phyloP scores from a whole-genome alignment of 2,113 vertebrate species.

The Australoheros scitulus region DNA sequence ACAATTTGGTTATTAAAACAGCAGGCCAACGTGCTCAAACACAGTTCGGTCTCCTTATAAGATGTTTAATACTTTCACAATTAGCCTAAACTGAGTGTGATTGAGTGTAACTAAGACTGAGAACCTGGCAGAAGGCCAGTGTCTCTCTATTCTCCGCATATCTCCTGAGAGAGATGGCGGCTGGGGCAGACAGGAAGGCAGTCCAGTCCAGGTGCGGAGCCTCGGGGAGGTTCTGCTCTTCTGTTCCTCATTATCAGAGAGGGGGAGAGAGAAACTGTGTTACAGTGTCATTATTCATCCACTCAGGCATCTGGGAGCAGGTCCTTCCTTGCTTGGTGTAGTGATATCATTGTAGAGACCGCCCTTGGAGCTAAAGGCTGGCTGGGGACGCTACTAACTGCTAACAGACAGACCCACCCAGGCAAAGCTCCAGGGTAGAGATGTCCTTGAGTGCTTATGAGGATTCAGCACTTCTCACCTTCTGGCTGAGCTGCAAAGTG shows the following conservation, averaged over 20 bases:
- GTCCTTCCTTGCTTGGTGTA: conserved; percentile 63
- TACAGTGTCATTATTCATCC: conserved; percentile 75
- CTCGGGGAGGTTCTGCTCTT: conserved; percentile 72
- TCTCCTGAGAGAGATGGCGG: conserved; percentile 60
- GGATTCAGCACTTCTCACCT: conserved; percentile 64
- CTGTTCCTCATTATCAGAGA: conserved; percentile 77
- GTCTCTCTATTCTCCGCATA: conserved; percentile 40
- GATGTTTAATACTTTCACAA: conserved; percentile 55
- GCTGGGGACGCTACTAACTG: conserved; percentile 67
- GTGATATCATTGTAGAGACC: conserved; percentile 58
- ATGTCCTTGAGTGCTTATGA: conserved; percentile 70
- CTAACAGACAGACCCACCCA: conserved; percentile 70
- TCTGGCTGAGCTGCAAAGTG: conserved; percentile 24
- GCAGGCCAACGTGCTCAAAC: conserved; percentile 14
- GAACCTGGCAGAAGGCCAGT: conserved; percentile 56
- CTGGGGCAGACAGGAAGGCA: conserved; percentile 59
- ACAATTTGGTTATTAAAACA: conserved; percentile 8
- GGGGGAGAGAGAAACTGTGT: conserved; percentile 47
- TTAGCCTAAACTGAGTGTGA: conserved; percentile 54
- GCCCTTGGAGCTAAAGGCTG: conserved; percentile 73
- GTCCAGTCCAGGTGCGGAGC: conserved; percentile 74
- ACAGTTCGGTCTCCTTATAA: conserved; percentile 19
- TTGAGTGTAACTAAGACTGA: conserved; percentile 50
- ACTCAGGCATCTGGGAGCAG: conserved; percentile 71
- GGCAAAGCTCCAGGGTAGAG: conserved; percentile 62